Percentiles rank a stretch among this genome's conserved stretches.
Conservation (phyloP, 2,888 invertebrate genomes). For the Oxytorus armatus region DNA sequence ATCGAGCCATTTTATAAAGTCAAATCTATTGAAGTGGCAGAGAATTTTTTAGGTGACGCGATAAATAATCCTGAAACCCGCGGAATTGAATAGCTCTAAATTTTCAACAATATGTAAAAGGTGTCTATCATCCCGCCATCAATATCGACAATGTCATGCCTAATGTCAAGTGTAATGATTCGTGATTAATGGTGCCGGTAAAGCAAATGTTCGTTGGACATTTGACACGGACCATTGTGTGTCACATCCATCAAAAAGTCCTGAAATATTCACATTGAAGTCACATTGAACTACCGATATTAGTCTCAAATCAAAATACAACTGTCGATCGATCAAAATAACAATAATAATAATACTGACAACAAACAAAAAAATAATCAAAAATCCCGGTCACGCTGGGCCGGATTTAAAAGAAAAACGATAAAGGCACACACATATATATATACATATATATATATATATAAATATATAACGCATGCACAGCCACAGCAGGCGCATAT, state of each 20-base stretch:
- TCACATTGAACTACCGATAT: constrained; percentile 52
- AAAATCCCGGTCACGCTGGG: not conserved
- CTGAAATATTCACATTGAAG: constrained; percentile 47
- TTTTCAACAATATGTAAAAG: constrained; percentile 2
- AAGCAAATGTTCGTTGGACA: not conserved
- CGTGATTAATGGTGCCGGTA: constrained; percentile 43
- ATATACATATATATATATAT: too few species aligned
- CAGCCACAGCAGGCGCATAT: constrained; percentile 60
- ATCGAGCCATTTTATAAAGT: not conserved
- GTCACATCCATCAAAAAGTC: constrained; percentile 21
- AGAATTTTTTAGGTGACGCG: not conserved
- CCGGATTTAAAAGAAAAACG: constrained; percentile 9
- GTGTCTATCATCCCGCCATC: constrained; percentile 13
- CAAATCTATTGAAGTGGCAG: not conserved
- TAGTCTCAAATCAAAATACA: constrained; percentile 6
- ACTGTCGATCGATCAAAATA: constrained; percentile 58
- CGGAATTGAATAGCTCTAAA: not conserved
- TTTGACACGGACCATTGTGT: not conserved
- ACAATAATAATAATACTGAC: constrained; percentile 19
- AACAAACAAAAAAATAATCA: constrained; percentile 6
- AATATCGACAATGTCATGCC: constrained; percentile 24
- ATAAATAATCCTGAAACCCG: not conserved
- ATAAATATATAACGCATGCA: constrained; percentile 62
- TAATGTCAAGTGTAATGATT: constrained; percentile 34
- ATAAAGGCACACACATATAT: constrained; percentile 44